A percentile compares a stretch with the other conserved stretches of the same genome.
These are phyloP conservation scores for Anoplopoma fimbria DNA, from an alignment of 2,113 vertebrate species.

Conservation along the genomic window DNA sequence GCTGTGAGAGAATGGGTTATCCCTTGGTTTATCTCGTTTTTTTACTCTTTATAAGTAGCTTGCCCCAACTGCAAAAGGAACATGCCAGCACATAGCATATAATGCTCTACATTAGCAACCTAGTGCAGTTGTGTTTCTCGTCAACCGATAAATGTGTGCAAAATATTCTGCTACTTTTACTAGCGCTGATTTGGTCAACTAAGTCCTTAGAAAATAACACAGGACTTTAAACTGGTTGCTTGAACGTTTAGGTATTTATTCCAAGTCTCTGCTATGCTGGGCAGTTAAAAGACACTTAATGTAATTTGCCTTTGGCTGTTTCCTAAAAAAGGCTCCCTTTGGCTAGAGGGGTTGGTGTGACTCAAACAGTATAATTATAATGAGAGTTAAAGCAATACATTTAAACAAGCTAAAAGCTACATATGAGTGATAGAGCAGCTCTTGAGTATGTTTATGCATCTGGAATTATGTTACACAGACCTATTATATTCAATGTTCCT, in stretches of 20 bases:
- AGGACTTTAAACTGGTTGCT: not conserved
- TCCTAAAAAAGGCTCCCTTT: constrained; percentile 17
- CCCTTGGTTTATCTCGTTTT: not conserved
- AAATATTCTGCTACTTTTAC: not conserved
- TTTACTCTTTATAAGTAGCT: no score
- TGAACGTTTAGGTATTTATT: constrained; percentile 20
- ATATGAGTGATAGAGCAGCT: not conserved
- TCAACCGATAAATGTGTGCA: not conserved
- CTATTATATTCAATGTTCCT: not conserved
- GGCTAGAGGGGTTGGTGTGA: constrained; percentile 9
- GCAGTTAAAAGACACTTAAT: constrained; percentile 6
- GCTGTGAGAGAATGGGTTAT: not conserved
- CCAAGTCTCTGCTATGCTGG: constrained; percentile 13
- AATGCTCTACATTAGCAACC: not conserved
- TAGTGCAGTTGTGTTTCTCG: not conserved
- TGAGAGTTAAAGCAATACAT: not conserved
- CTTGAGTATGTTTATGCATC: not conserved
- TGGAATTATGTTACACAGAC: not conserved
- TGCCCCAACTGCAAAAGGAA: no score
- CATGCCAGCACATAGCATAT: not conserved
- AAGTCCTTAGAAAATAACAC: constrained; percentile 15
- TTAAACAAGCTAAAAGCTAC: constrained; percentile 13
- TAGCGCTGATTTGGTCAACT: constrained; percentile 4
- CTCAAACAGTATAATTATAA: constrained; percentile 3
- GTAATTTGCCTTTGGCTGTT: constrained; percentile 27